Percentiles rank a stretch among this genome's conserved stretches.
phyloP scores from a whole-genome alignment of 2,888 invertebrate genomes.

The Drosophila parthenogenetica region DNA sequence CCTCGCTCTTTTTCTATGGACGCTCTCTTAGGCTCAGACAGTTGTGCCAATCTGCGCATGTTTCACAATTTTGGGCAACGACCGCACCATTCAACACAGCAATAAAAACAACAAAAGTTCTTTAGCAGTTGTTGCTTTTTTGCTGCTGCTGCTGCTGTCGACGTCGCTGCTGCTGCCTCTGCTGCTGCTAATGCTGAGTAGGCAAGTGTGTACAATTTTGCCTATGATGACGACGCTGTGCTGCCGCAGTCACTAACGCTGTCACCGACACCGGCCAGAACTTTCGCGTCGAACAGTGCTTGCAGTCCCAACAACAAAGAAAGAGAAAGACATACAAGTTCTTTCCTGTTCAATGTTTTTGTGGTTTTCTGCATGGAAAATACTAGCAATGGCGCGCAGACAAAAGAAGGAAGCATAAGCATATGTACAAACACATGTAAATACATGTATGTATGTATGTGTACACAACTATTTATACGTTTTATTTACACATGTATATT shows the following conservation, averaged over 20 bases:
- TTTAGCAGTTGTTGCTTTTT: slow-evolving; percentile 14
- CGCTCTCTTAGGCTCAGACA: slow-evolving; percentile 6
- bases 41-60: slow-evolving; percentile 58
- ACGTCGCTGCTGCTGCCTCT: slow-evolving; percentile 8
- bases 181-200: slow-evolving; percentile 30
- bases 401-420: slow-evolving; percentile 16
- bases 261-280: slow-evolving; percentile 13
- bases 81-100: slow-evolving; percentile 40
- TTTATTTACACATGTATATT: slow-evolving; percentile 16
- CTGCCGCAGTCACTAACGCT: slow-evolving; percentile 17
- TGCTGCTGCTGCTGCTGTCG: slow-evolving; percentile 5
- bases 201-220: slow-evolving; percentile 27
- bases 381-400: slow-evolving; percentile 47
- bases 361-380: slow-evolving; percentile 42
- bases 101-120: slow-evolving; percentile 40
- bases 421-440: neutral
- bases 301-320: slow-evolving; percentile 29
- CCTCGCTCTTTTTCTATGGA: neutral
- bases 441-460: neutral
- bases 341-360: slow-evolving; percentile 28
- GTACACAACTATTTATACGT: slow-evolving; percentile 5
- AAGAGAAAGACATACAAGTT: neutral
- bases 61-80: slow-evolving; percentile 64
- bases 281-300: slow-evolving; percentile 18
- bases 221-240: slow-evolving; percentile 22